Evolutionary conservation across 2,888 invertebrate species (phyloP).

Genomic region (Drosophila anomalipes): DNA sequence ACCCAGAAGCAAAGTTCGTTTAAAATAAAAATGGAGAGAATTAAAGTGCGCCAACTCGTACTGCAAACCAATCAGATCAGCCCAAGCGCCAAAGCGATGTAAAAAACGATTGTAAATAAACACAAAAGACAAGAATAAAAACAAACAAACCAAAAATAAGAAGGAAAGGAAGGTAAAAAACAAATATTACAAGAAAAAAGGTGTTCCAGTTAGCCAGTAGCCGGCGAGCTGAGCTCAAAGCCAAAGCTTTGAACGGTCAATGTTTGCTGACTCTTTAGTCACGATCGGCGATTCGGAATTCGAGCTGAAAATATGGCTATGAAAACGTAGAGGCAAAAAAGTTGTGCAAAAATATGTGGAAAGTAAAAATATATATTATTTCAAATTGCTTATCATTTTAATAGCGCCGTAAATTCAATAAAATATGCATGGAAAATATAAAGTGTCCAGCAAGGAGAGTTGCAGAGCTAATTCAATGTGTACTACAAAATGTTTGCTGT

Average conservation of each 20-base stretch:
- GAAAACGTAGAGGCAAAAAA: slow-evolving; percentile 4
- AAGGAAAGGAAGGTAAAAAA: slow-evolving; percentile 42
- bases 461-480: slow-evolving; percentile 45
- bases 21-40: slow-evolving; percentile 34
- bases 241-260: slow-evolving; percentile 35
- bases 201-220: slow-evolving; percentile 61
- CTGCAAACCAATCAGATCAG: slow-evolving; percentile 64
- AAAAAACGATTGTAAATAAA: slow-evolving; percentile 65
- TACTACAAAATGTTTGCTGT: slow-evolving; percentile 73
- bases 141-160: slow-evolving; percentile 14
- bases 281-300: slow-evolving; percentile 34
- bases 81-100: slow-evolving; percentile 20
- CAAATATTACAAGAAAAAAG: slow-evolving; percentile 55
- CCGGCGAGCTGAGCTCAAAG: slow-evolving; percentile 41
- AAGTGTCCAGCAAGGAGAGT: slow-evolving; percentile 9
- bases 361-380: slow-evolving; percentile 4
- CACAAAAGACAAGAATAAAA: slow-evolving; percentile 7
- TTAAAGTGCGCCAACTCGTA: slow-evolving; percentile 39
- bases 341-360: slow-evolving; percentile 5
- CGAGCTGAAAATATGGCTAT: slow-evolving; percentile 18
- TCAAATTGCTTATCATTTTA: neutral
- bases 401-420: neutral
- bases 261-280: slow-evolving; percentile 54
- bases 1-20: slow-evolving; percentile 62
- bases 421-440: slow-evolving; percentile 36